These are phyloP conservation scores for Resseliella maxima DNA, from an alignment of 2,888 invertebrate species.

Conservation along the genomic window DNA sequence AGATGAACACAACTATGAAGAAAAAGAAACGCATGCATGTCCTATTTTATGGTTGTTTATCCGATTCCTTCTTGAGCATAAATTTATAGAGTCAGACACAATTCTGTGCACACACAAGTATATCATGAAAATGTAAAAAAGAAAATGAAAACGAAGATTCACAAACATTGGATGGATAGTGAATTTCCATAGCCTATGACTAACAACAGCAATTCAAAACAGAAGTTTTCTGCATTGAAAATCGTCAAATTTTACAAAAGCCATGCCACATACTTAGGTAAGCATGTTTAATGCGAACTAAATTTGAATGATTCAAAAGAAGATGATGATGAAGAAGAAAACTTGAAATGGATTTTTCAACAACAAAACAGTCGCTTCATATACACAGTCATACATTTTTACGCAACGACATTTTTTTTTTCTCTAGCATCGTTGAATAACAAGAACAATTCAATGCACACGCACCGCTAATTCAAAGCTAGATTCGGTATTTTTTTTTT, in stretches of 20 bases:
- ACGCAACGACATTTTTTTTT: background rate
- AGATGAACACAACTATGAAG: background rate
- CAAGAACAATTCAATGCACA: conserved; percentile 22
- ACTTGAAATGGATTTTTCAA: conserved; percentile 6
- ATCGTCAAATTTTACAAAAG: background rate
- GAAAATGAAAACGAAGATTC: no score
- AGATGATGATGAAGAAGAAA: no score
- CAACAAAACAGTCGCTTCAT: background rate
- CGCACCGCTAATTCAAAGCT: conserved; percentile 26
- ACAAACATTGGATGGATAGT: background rate
- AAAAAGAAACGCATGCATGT: background rate
- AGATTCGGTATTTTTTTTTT: conserved; percentile 15
- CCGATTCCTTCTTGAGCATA: background rate
- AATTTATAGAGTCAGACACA: conserved; percentile 21
- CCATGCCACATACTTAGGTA: background rate
- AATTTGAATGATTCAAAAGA: background rate
- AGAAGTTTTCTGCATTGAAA: background rate
- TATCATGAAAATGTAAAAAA: background rate
- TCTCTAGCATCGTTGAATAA: background rate
- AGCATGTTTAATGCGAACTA: background rate
- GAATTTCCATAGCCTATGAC: background rate
- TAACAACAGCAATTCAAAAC: conserved; percentile 49
- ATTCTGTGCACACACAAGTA: background rate
- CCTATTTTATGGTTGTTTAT: conserved; percentile 12
- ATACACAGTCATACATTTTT: background rate